Conservation (phyloP, 2,888 invertebrate species). For the Trichogramma dendrolimi region DNA sequence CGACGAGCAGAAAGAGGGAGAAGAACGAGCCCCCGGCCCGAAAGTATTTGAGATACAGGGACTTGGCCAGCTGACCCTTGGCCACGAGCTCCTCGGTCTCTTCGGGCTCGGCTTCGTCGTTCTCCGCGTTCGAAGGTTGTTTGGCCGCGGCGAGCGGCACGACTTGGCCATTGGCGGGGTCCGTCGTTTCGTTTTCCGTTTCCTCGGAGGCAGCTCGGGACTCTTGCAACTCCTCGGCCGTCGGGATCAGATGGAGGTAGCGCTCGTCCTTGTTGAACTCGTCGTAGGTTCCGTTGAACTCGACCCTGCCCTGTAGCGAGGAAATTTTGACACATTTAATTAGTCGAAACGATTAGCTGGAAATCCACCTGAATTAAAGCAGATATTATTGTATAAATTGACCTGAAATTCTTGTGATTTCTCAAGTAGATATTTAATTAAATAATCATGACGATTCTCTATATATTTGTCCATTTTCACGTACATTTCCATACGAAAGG, state of each 20-base stretch:
- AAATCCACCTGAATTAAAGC: too few relatives aligned
- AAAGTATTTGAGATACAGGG: constrained; percentile 67
- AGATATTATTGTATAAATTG: too few relatives aligned
- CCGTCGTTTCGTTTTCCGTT: not conserved
- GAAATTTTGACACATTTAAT: too few relatives aligned
- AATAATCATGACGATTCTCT: not conserved
- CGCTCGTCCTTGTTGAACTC: constrained; percentile 19
- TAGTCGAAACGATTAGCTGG: too few relatives aligned
- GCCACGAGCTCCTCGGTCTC: constrained; percentile 66
- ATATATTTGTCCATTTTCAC: too few relatives aligned
- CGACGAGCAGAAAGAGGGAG: constrained; percentile 56
- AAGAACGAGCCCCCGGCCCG: constrained; percentile 63
- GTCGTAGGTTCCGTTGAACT: constrained; percentile 37
- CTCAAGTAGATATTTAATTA: not conserved
- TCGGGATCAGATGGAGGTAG: not conserved
- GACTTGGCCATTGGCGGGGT: not conserved
- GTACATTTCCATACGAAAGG: too few relatives aligned
- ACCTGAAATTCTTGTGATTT: too few relatives aligned
- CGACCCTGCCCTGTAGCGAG: constrained; percentile 10
- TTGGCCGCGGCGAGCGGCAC: constrained; percentile 2
- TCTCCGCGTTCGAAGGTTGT: constrained; percentile 31
- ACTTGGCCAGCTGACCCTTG: constrained; percentile 61
- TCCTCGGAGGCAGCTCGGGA: not conserved
- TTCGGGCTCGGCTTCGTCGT: constrained; percentile 54
- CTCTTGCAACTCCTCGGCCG: not conserved